phyloP scores from a whole-genome alignment of 2,888 invertebrate genomes.

The Steinernema scapterisci region DNA sequence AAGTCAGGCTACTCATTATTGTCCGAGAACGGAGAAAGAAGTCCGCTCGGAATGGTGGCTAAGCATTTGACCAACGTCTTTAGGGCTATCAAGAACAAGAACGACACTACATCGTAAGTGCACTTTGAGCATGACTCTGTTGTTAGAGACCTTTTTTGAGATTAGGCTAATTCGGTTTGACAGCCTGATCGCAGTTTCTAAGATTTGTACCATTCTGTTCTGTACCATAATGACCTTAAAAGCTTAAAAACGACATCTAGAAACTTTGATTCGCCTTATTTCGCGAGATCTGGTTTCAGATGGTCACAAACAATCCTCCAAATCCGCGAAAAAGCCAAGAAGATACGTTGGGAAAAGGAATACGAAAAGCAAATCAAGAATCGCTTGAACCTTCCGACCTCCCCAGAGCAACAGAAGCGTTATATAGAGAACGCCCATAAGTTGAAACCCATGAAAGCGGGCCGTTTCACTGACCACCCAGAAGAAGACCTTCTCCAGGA shows the following conservation, averaged over 20 bases:
- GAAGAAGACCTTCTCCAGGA: constrained; percentile 6
- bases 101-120: constrained; percentile 11
- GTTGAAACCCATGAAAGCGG: not conserved
- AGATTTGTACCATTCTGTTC: too few species aligned
- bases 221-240: too few species aligned
- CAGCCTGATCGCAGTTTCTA: too few species aligned
- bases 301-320: not conserved
- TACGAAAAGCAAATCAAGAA: constrained; percentile 17
- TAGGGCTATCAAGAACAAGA: not conserved
- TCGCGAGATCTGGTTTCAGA: too few species aligned
- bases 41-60: not conserved
- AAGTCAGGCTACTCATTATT: not conserved
- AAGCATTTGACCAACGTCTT: not conserved
- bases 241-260: too few species aligned
- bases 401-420: not conserved
- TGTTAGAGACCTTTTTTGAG: too few species aligned
- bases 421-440: not conserved
- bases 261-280: too few species aligned
- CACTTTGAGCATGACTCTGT: not conserved
- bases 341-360: constrained; percentile 18
- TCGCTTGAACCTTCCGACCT: not conserved
- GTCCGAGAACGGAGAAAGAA: not conserved
- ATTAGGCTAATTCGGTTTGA: too few species aligned
- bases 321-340: not conserved
- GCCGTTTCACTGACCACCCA: not conserved